Percentiles rank a stretch among this genome's conserved stretches.
These are phyloP conservation scores for Megaceryle torquata DNA, from an alignment of 2,113 vertebrate genomes.

Conservation along the genomic window DNA sequence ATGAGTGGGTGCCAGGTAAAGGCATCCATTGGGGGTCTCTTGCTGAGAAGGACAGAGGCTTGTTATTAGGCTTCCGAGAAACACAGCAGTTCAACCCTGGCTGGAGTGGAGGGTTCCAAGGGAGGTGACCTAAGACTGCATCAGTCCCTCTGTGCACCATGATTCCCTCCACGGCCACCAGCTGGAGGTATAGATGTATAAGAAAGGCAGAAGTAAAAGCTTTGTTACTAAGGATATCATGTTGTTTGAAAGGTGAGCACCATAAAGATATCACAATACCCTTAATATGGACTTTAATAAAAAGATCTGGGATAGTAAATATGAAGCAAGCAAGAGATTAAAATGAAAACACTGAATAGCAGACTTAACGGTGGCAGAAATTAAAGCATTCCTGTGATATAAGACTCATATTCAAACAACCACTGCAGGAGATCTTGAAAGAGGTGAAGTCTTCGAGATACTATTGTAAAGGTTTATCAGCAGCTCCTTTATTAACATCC, in stretches of 20 bases:
- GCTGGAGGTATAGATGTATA: not conserved
- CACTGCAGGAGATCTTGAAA: not conserved
- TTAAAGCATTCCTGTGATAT: not conserved
- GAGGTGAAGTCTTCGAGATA: conserved; percentile 13
- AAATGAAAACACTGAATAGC: not conserved
- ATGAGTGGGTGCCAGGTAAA: not conserved
- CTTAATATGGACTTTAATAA: conserved; percentile 56
- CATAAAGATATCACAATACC: conserved; percentile 6
- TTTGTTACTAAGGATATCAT: not conserved
- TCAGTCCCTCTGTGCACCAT: rapidly evolving
- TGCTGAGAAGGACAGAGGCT: not conserved
- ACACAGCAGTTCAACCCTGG: not conserved
- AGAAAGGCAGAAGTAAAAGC: not conserved
- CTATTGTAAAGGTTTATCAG: conserved; percentile 36
- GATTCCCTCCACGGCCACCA: not conserved
- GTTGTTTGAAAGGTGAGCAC: not conserved
- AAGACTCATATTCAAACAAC: not conserved
- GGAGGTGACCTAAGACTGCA: not conserved
- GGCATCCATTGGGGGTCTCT: not conserved
- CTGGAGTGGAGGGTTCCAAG: not conserved
- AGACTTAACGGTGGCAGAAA: not conserved
- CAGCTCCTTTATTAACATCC: conserved; percentile 38
- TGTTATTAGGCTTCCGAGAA: not conserved
- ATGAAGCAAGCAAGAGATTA: conserved; percentile 9
- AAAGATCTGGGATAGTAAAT: conserved; percentile 24